A percentile compares a stretch with the other conserved stretches of the same genome.
phyloP scores from a whole-genome alignment of 2,888 invertebrate genomes.

The Drosophila longiperda region DNA sequence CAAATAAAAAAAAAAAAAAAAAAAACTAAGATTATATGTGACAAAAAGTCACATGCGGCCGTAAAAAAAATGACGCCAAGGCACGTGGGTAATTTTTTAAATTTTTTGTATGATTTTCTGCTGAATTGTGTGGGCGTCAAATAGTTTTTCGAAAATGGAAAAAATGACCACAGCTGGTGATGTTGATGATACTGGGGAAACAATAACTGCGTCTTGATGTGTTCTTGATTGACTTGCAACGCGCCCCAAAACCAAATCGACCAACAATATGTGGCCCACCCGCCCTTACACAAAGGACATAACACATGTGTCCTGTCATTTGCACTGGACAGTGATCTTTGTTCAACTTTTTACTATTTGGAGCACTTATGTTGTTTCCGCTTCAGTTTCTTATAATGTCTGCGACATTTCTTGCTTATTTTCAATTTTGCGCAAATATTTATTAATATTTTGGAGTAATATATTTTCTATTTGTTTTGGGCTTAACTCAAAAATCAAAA shows the following conservation, averaged over 20 bases:
- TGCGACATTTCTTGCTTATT: slow-evolving; percentile 42
- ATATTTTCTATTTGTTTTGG: slow-evolving; percentile 17
- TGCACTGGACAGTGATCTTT: slow-evolving; percentile 38
- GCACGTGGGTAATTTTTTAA: slow-evolving; percentile 45
- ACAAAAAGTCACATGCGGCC: slow-evolving; percentile 51
- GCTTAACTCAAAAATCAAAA: slow-evolving; percentile 60
- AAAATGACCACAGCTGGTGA: slow-evolving; percentile 37
- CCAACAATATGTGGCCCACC: slow-evolving; percentile 39
- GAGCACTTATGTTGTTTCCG: slow-evolving; percentile 8
- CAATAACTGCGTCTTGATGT: slow-evolving; percentile 1
- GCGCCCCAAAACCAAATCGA: slow-evolving; percentile 43
- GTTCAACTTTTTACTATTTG: slow-evolving; percentile 26
- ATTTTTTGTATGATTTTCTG: not conserved
- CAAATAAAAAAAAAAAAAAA: slow-evolving; percentile 12
- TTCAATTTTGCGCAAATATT: slow-evolving; percentile 60
- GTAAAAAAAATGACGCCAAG: slow-evolving; percentile 9
- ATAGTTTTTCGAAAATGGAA: slow-evolving; percentile 18
- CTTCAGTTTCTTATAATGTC: slow-evolving; percentile 10
- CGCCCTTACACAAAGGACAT: not conserved
- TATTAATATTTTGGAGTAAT: slow-evolving; percentile 62
- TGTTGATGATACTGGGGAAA: slow-evolving; percentile 5
- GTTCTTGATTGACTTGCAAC: slow-evolving; percentile 63
- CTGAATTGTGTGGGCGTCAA: slow-evolving; percentile 27
- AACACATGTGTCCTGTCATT: slow-evolving; percentile 48
- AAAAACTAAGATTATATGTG: slow-evolving; percentile 12